Percentiles rank a stretch among this genome's conserved stretches.
Conservation (phyloP, 2,888 invertebrate species). For the Dermolepida albohirtum region DNA sequence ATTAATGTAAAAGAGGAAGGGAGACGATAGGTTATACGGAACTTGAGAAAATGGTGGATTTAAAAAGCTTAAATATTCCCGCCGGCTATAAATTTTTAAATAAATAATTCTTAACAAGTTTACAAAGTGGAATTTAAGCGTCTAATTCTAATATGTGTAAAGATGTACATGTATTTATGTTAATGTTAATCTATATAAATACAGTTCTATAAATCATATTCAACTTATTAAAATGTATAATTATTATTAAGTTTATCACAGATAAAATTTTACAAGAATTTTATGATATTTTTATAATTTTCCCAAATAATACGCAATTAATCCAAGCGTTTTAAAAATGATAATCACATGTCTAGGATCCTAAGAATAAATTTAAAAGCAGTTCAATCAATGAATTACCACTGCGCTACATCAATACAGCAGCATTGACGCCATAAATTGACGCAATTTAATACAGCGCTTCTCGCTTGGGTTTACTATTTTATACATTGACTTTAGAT, state of each 20-base stretch:
- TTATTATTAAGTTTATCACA: too few relatives aligned
- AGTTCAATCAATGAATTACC: constrained; percentile 14
- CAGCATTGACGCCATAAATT: constrained; percentile 17
- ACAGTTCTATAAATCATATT: too few relatives aligned
- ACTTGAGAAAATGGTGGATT: constrained; percentile 34
- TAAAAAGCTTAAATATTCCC: constrained; percentile 34
- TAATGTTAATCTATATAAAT: too few relatives aligned
- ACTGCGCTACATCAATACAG: constrained; percentile 10
- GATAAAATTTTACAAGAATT: too few relatives aligned
- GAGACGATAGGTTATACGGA: neutral
- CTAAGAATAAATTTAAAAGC: constrained; percentile 5
- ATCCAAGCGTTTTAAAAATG: too few relatives aligned
- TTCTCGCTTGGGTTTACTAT: neutral
- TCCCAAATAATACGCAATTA: too few relatives aligned
- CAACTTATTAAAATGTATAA: too few relatives aligned
- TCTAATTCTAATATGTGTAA: too few relatives aligned
- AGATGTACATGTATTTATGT: too few relatives aligned
- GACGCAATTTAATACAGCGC: neutral
- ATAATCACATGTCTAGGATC: too few relatives aligned
- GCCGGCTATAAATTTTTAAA: constrained; percentile 8
- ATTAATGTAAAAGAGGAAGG: neutral
- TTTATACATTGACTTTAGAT: neutral
- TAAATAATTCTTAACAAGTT: neutral
- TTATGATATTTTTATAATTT: too few relatives aligned
- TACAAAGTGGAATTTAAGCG: neutral